Base-by-base conservation (phyloP, 2,797 vertebrate species). In the Emys orbicularis region DNA sequence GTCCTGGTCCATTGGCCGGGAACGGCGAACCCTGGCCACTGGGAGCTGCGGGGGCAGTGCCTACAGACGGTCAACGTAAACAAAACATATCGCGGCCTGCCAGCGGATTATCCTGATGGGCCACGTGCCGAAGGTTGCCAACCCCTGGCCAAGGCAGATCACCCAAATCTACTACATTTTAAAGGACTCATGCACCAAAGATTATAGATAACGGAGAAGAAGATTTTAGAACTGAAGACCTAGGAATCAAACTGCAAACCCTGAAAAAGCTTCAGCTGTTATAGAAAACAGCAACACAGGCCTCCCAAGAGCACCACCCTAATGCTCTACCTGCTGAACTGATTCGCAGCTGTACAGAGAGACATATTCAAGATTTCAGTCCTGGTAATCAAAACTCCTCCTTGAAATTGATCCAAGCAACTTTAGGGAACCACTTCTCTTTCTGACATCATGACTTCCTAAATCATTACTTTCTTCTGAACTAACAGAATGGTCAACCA, bases 251-350 rank as follows among this genome's bases (percentile, higher is more conserved):
- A 86, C 10, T 59, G 15, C 15, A 18, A 79, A 79, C 2, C 65
- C 54, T 44, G 37, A 86, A 83, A 97, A 94, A 81, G 9, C 52
- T 84, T 88, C 79, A 87, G 59, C 16, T 49, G 25, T 56, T 84
- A 12, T 72, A 94, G 56, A 61, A 92, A 72, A 41, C 68, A 72
- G 19, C 19, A 41, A 10, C 61, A 72, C 11, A 72, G 88, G 77
- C 41, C 61, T 88, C 61, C 61, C 87, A 85, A 79, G 53, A 79
- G 18, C 23, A 90, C 23, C 11, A 49, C 7, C n/a, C n/a, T 27
- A 72, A 41, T 37, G 8, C 6, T 77, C 72, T 65, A 87, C 23
- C 91, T 52, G 47, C 88, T 87, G 88, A 37, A 90, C 76, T 77
- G 2, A 37, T 25, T 44, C 54, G n/a, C 50, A 80, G 41, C 5